Base-by-base conservation (phyloP, 1,140 invertebrate species). In the Calliopsis andreniformis region DNA sequence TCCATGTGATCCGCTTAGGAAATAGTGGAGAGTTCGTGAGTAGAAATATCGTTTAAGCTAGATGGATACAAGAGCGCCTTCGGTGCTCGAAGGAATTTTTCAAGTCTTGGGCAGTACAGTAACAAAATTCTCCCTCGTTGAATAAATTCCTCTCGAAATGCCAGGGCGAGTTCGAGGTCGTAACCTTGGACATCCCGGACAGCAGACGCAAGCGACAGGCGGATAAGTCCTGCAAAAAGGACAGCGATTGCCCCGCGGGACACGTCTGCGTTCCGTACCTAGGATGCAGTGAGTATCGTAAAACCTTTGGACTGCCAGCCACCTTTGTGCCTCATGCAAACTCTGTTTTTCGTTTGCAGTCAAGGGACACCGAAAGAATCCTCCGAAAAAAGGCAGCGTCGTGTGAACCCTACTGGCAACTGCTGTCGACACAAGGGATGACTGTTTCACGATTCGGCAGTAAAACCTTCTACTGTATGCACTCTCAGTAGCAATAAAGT, bases 121-220 rank as follows among this genome's bases (percentile, higher is more conserved):
- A 39, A 10, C 10, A 39, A 28, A 23, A 55, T 30, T 16, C 35
- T 68, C 23, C 28, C 18, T 2, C 18, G 49, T 10, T 14, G 55
- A 42, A 42, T 49, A 45, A 59, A 49, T 53, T 18, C 32, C 43
- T 39, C 39, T 51, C 2, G 16, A 16, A 49, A 56, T 12, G 20
- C 8, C n/a, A 85, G 84, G 64, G 63, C 70, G 75, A 83, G n/a
- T 47, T 67, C 18, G 84, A 82, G 25, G 47, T 85, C 25, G 45
- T 87, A 30, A 49, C 78, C 20, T n/a, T 87, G n/a, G 71, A 85
- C 30, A 32, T 87, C 0, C 73, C 82, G 32, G 76, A 85, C 30
- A 45, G 42, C 23, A 28, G 58, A 42, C 61, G 61, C 28, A 86
- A 66, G 63, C 73, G 83, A 6, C 78, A 80, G 47, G 7, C 55